Percentiles rank a stretch among this genome's conserved stretches.
Conservation (phyloP, 2,113 vertebrate species). For the Macaca fascicularis region T2T-MFA8v1.1 NC_088376.1:96000001-96000500, state of each 20-base stretch:
- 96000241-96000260: not conserved
- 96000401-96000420: not conserved
- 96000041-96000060: conserved; percentile 34
- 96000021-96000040: not conserved
- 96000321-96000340: not conserved
- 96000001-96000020: not conserved
- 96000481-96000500: conserved; percentile 87
- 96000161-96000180: not conserved
- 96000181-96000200: not conserved
- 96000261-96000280: not conserved
- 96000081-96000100: not conserved
- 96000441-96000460: conserved; percentile 75
- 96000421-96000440: conserved; percentile 15
- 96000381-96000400: not conserved
- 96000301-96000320: not conserved
- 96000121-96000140: not conserved
- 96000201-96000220: not conserved
- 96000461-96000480: conserved; percentile 85
- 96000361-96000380: not conserved
- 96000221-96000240: not conserved
- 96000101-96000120: not conserved
- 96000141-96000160: not conserved
- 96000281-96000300: not conserved
- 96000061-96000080: not conserved
- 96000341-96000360: not conserved